Base-by-base conservation (phyloP, 2,113 vertebrate species). In the Dromaius novaehollandiae region DNA sequence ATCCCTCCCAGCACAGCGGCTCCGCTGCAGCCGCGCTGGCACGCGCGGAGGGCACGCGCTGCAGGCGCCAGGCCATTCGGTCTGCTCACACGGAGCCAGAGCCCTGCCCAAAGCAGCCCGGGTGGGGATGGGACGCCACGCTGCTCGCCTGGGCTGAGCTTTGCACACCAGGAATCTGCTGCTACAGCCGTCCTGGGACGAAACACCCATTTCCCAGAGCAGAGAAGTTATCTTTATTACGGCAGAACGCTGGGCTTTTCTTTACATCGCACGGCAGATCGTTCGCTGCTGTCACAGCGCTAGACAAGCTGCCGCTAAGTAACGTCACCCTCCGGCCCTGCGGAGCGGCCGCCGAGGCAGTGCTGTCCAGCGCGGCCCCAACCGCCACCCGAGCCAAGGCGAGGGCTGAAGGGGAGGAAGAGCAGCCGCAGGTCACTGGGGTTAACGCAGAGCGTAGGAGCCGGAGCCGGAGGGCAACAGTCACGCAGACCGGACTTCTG, bases 291-390 rank as follows among this genome's bases (percentile, higher is more conserved):
- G 38, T 28, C 40, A 20, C 8, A 58, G 38, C 6, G 28, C 20
- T 34, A 55, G 42, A 42, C 36, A 51, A 28, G 44, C 32, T 60
- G 18, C 28, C 61, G 68, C 40, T 24, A 44, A 55, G 11, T 30
- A n/a, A 22, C 4, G 2, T 30, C 17, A 13, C 63, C 32, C 46
- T 12, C 7, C 16, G 50, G 48, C 15, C 11, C 6, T n/a, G 20
- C n/a, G 4, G 40, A 48, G 46, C 1, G 2, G n/a, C n/a, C 7
- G 0, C 50, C 1, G 7, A n/a, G 42, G 36, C 50, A 5, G 16
- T 13, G 5, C 40, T 28, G 40, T 85, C 70, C 70, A 19, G 19
- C 19, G 38, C 16, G 79, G 20, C 16, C 3, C 68, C 38, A 32
- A 46, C 14, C 1, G 1, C 5, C 24, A 24, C 24, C 20, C 34